Evolutionary conservation across 2,113 vertebrate genomes (phyloP).

Genomic region (Brachyhypopomus gauderio): DNA sequence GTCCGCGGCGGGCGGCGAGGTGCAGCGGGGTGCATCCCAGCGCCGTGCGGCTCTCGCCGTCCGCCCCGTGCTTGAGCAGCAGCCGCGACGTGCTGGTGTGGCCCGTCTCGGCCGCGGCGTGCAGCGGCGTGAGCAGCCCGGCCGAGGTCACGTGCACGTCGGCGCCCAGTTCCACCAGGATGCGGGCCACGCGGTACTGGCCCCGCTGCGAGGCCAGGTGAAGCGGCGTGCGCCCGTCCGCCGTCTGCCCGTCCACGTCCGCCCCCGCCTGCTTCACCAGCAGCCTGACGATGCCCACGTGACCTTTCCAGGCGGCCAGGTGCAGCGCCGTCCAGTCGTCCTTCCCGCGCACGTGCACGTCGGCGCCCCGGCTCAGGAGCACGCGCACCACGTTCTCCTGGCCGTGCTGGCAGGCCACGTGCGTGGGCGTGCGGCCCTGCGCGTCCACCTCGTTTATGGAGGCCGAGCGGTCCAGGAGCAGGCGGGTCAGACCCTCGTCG

Average conservation of each 20-base stretch:
- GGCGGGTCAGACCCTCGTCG: constrained; percentile 85
- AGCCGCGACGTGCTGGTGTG: constrained; percentile 94
- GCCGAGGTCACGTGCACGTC: constrained; percentile 72
- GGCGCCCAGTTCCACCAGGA: constrained; percentile 85
- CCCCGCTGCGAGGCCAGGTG: constrained; percentile 92
- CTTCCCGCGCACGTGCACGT: constrained; percentile 79
- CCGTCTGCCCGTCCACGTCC: constrained; percentile 81
- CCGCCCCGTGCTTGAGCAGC: constrained; percentile 83
- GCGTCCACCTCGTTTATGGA: constrained; percentile 83
- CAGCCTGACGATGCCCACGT: constrained; percentile 90
- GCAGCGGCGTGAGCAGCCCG: constrained; percentile 79
- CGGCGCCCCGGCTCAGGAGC: constrained; percentile 83
- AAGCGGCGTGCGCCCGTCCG: constrained; percentile 86
- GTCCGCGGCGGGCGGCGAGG: constrained; percentile 81
- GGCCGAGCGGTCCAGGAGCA: constrained; percentile 85
- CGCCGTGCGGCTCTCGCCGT: constrained; percentile 72
- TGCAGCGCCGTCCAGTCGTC: constrained; percentile 92
- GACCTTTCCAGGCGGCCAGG: constrained; percentile 93
- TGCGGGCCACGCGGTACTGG: constrained; percentile 91
- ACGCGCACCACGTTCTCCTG: constrained; percentile 89
- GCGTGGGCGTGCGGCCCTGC: constrained; percentile 89
- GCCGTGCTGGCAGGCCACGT: constrained; percentile 94
- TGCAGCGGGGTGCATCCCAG: constrained; percentile 86
- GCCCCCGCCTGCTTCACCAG: constrained; percentile 86
- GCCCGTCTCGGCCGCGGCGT: constrained; percentile 89